Conservation (phyloP, 2,797 vertebrate genomes). For the Leptodactylus fallax region DNA sequence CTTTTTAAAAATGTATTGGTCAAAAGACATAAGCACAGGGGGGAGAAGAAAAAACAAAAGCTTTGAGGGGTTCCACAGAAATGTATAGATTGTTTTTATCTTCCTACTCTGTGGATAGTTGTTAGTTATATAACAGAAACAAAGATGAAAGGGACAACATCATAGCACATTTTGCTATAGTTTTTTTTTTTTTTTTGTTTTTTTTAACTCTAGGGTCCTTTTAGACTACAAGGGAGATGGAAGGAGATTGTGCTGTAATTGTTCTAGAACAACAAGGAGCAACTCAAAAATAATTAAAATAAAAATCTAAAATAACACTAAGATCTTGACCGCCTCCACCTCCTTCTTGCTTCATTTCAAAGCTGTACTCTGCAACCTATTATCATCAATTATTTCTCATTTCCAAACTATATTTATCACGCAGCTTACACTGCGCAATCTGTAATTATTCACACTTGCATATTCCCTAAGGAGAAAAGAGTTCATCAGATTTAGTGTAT, state of each 20-base stretch:
- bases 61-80: too few species aligned
- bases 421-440: not conserved
- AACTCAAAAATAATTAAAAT: slow-evolving; percentile 64
- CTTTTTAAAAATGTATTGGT: too few species aligned
- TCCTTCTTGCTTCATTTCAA: not conserved
- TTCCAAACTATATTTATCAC: slow-evolving; percentile 41
- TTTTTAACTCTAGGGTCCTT: too few species aligned
- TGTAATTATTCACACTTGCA: slow-evolving; percentile 43
- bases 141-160: not conserved
- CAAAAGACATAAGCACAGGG: too few species aligned
- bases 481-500: not conserved
- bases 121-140: not conserved
- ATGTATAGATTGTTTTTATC: too few species aligned
- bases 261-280: not conserved
- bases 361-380: slow-evolving; percentile 25
- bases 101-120: not conserved
- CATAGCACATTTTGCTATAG: not conserved
- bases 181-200: too few species aligned
- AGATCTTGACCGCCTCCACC: not conserved
- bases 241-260: not conserved
- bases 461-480: slow-evolving; percentile 27
- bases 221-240: not conserved
- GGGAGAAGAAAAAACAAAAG: too few species aligned
- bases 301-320: not conserved
- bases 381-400: slow-evolving; percentile 47